Percentiles rank a stretch among this genome's conserved stretches.
phyloP scores from a whole-genome alignment of 2,113 vertebrate species.

The Elanus axillaris region DNA sequence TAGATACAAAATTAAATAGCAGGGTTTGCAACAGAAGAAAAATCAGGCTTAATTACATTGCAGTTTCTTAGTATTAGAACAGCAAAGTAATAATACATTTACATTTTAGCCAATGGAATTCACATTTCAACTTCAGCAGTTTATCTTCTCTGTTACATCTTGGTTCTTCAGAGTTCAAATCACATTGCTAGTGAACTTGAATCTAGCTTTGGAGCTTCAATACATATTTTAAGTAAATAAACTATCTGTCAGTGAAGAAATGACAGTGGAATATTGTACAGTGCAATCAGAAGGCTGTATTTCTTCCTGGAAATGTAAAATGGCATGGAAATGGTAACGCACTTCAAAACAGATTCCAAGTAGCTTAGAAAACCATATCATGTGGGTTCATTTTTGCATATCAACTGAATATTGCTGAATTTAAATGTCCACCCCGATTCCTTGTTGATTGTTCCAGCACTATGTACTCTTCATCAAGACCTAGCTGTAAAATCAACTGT shows the following conservation, averaged over 20 bases:
- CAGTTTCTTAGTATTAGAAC: not conserved
- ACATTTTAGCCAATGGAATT: not conserved
- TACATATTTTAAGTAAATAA: not conserved
- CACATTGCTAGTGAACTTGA: not conserved
- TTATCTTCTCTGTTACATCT: not conserved
- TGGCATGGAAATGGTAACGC: not conserved
- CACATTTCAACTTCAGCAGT: not conserved
- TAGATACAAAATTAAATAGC: not conserved
- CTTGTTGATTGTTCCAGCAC: not conserved
- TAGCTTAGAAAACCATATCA: not conserved
- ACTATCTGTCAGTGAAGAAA: not conserved
- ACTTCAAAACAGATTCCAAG: not conserved
- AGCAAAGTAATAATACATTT: not conserved
- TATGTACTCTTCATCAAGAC: not conserved
- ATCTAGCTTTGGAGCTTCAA: not conserved
- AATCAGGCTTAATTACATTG: slow-evolving; percentile 15
- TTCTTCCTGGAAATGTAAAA: not conserved
- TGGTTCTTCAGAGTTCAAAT: not conserved
- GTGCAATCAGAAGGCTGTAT: not conserved
- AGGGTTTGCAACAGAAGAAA: not conserved
- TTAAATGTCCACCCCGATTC: not conserved
- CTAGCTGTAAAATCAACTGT: not conserved
- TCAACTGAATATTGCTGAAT: not conserved
- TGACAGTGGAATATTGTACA: not conserved
- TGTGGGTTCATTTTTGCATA: not conserved